Conservation (phyloP, 2,797 vertebrate species). For the Microctenopoma steveboyesi region DNA sequence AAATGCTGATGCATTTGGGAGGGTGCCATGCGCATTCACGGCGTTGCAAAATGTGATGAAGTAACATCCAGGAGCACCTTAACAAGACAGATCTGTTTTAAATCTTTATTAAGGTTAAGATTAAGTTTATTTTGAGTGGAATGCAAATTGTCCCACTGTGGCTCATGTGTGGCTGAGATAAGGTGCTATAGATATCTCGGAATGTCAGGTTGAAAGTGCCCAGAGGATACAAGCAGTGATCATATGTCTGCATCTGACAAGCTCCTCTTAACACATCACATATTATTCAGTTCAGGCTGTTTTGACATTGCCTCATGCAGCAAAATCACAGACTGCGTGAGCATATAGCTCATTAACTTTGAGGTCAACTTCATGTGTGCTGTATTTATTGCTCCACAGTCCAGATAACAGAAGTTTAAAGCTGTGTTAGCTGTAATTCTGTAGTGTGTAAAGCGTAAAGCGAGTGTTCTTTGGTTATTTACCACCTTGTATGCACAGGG, state of each 20-base stretch:
- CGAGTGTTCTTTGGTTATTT: background rate
- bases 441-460: background rate
- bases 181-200: background rate
- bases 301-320: slow-evolving; percentile 75
- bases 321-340: slow-evolving; percentile 3
- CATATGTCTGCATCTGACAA: background rate
- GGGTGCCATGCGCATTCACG: slow-evolving; percentile 54
- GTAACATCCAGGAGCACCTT: background rate
- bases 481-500: background rate
- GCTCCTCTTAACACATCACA: slow-evolving; percentile 5
- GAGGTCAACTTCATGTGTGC: background rate
- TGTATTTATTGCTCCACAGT: background rate
- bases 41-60: slow-evolving; percentile 16
- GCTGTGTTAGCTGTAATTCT: background rate
- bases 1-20: slow-evolving; percentile 58
- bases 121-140: background rate
- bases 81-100: background rate
- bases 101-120: too few species aligned
- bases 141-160: background rate
- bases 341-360: background rate
- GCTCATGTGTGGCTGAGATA: background rate
- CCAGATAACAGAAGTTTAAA: background rate
- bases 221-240: background rate
- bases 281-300: background rate
- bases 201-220: background rate